These are phyloP conservation scores for Lophotis ruficrista DNA, from an alignment of 2,113 vertebrate species.

Conservation along the genomic window DNA sequence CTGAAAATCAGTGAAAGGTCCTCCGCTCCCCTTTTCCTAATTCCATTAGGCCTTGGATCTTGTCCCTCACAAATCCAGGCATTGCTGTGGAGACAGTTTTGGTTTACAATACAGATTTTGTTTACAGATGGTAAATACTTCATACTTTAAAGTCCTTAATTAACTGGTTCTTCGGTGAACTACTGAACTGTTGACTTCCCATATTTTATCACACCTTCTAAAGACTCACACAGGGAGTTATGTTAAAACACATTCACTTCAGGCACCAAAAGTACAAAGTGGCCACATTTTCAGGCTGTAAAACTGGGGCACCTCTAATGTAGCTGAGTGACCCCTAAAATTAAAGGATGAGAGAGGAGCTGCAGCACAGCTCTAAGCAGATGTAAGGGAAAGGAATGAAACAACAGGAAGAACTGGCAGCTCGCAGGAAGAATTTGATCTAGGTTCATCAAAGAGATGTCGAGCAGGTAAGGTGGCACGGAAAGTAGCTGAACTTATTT, in stretches of 20 bases:
- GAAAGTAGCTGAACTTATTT: background rate
- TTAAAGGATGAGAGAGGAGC: background rate
- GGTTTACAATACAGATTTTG: background rate
- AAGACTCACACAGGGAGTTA: background rate
- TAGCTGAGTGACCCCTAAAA: background rate
- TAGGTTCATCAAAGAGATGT: background rate
- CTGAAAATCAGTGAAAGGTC: background rate
- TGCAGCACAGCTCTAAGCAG: background rate
- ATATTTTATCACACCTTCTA: background rate
- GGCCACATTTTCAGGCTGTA: background rate
- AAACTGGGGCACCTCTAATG: background rate
- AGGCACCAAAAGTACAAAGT: background rate
- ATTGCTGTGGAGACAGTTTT: background rate
- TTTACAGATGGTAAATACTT: background rate
- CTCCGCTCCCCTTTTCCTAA: background rate
- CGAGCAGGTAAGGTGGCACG: background rate
- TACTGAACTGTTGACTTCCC: background rate
- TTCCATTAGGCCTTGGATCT: background rate
- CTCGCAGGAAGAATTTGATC: slow-evolving; percentile 3
- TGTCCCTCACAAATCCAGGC: background rate
- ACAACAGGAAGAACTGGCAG: background rate
- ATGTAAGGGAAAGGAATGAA: background rate
- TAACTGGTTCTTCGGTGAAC: background rate
- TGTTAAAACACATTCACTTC: background rate
- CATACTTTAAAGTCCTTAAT: background rate